Base-by-base conservation (phyloP, 2,113 vertebrate species). In the Microtus oregoni region DNA sequence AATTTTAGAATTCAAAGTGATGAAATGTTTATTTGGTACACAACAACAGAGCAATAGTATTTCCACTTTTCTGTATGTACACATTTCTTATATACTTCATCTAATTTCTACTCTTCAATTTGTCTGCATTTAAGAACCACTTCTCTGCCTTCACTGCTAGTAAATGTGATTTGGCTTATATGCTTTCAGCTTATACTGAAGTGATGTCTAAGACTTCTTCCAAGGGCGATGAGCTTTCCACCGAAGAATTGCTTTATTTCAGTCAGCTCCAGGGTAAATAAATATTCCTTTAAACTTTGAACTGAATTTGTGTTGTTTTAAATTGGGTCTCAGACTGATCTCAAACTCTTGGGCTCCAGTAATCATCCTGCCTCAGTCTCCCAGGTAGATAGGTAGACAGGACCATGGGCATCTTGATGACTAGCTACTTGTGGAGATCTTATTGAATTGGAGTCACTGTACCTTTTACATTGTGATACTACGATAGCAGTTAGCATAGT, bases 181-280 rank as follows among this genome's bases (percentile, higher is more conserved):
- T 97, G 72, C 86, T 98, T 98, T 75, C 97, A 99, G 99, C 99
- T 97, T 99, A 99, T 98, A 99, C 99, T 98, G 99, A 99, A 97
- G 98, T 99, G 87, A 98, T 98, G 90, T 98, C 97, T 79, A 98
- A 99, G 7, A 99, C 98, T 90, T 98, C 99, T 98, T 98, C 98
- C 97, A 99, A 99, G 98, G 98, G 98, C 78, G 98, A 97, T 98
- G 98, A 98, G 96, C 98, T 99, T 98, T 99, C 99, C 85, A 98
- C 98, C 97, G 99, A 99, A 98, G 99, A 99, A 96, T 96, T 99
- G 97, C 99, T 99, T 98, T 98, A 99, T 98, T 99, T 99, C 97
- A 99, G 98, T 98, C 99, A 99, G 89, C 98, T 99, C 52, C 96
- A 98, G 98, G 99, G 99, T 99, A 98, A 99, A 98, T 99, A 98